phyloP scores from a whole-genome alignment of 2,888 invertebrate species.

The Galeruca laticollis region DNA sequence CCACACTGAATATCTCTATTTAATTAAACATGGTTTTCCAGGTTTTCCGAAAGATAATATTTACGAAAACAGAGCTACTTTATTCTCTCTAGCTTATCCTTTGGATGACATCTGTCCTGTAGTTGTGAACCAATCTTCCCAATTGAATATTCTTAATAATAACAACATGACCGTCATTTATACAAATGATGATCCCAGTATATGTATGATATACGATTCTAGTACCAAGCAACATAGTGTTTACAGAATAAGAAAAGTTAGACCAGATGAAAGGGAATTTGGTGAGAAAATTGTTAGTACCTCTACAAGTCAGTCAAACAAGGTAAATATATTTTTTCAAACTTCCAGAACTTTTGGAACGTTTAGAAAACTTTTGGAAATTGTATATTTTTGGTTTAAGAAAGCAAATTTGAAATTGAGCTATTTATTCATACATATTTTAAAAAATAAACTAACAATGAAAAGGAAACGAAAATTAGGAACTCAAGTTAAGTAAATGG shows the following conservation, averaged over 20 bases:
- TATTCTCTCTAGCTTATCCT: slow-evolving; percentile 91
- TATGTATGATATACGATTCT: slow-evolving; percentile 85
- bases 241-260: slow-evolving; percentile 83
- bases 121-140: slow-evolving; percentile 75
- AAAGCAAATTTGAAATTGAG: too few species aligned
- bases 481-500: too few species aligned
- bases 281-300: slow-evolving; percentile 54
- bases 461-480: too few species aligned
- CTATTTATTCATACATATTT: too few species aligned
- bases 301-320: slow-evolving; percentile 54
- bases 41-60: slow-evolving; percentile 46
- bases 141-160: slow-evolving; percentile 74
- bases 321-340: slow-evolving; percentile 44
- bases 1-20: not conserved
- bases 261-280: slow-evolving; percentile 74
- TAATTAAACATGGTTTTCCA: slow-evolving; percentile 25
- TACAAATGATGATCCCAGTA: slow-evolving; percentile 81
- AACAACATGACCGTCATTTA: slow-evolving; percentile 77
- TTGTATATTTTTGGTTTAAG: too few species aligned
- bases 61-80: slow-evolving; percentile 75
- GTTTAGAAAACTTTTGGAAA: too few species aligned
- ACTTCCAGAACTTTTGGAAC: too few species aligned
- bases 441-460: too few species aligned
- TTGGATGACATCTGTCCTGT: slow-evolving; percentile 92
- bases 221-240: slow-evolving; percentile 84